Evolutionary conservation across 2,113 vertebrate genomes (phyloP).

Genomic region (Chinchilla lanigera): DNA sequence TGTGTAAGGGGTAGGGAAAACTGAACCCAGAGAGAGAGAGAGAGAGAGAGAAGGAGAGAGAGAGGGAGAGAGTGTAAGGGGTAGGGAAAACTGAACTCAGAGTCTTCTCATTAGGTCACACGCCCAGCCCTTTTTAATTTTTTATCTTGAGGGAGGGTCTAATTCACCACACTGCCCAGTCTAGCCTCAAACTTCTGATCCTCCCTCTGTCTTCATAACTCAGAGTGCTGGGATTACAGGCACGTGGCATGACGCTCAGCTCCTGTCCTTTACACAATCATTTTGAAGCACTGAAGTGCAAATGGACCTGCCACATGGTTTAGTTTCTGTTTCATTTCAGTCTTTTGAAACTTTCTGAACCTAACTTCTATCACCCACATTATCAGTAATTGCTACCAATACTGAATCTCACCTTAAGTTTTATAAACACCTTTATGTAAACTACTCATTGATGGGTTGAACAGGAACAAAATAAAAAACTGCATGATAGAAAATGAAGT

Average conservation of each 20-base stretch:
- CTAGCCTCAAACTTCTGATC: neutral
- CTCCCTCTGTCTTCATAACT: neutral
- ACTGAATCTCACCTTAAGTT: neutral
- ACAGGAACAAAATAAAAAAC: neutral
- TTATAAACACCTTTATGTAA: neutral
- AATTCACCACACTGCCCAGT: neutral
- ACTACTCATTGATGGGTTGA: neutral
- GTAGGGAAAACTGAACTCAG: neutral
- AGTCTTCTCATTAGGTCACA: neutral
- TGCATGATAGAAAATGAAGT: neutral
- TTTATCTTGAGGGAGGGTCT: neutral
- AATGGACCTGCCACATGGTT: neutral
- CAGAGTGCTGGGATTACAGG: neutral
- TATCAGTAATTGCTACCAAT: neutral
- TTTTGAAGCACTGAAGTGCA: neutral
- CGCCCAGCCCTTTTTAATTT: neutral
- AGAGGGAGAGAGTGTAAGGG: neutral
- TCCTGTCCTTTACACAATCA: neutral
- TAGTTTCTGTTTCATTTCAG: neutral
- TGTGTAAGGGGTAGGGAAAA: too few relatives aligned
- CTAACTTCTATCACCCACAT: neutral
- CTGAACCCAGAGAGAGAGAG: too few relatives aligned
- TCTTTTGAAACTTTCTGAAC: slow-evolving; percentile 35
- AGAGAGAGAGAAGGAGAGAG: too few relatives aligned
- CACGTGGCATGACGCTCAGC: neutral